A percentile compares a stretch with the other conserved stretches of the same genome.
Conservation (phyloP, 2,888 invertebrate species). For the Andrena bicolor region DNA sequence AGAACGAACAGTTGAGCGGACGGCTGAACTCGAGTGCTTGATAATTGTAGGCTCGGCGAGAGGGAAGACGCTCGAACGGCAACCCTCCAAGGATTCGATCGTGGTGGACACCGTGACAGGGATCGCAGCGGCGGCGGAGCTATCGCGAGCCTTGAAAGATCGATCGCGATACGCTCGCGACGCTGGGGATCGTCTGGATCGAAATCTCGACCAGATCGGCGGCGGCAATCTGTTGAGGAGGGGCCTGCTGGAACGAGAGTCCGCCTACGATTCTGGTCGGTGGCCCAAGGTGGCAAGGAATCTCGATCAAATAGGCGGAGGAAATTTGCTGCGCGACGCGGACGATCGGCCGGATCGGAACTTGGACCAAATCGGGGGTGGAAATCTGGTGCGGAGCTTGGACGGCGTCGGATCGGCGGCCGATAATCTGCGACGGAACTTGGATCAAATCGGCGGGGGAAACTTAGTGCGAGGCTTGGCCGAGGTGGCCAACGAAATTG, state of each 20-base stretch:
- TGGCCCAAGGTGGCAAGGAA: constrained; percentile 39
- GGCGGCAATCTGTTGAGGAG: constrained; percentile 59
- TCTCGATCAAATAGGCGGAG: constrained; percentile 85
- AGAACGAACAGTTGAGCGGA: too few species aligned
- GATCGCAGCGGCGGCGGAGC: neutral
- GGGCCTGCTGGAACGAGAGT: neutral
- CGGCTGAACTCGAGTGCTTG: neutral
- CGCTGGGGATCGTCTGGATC: neutral
- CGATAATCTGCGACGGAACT: constrained; percentile 28
- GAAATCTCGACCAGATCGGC: constrained; percentile 61
- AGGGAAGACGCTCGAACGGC: neutral
- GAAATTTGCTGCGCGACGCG: constrained; percentile 84
- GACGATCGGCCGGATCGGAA: constrained; percentile 55
- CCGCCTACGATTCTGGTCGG: neutral
- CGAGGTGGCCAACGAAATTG: neutral
- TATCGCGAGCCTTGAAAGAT: neutral
- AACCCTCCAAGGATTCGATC: neutral
- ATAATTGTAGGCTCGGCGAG: constrained; percentile 18
- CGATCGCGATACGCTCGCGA: neutral
- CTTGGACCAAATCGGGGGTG: constrained; percentile 81
- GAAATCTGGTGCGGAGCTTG: constrained; percentile 84
- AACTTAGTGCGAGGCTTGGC: constrained; percentile 70
- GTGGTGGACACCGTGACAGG: neutral
- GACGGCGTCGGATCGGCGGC: neutral
- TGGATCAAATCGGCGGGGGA: constrained; percentile 73